Conservation (phyloP, 2,113 vertebrate genomes). For the Spilogale gracilis region DNA sequence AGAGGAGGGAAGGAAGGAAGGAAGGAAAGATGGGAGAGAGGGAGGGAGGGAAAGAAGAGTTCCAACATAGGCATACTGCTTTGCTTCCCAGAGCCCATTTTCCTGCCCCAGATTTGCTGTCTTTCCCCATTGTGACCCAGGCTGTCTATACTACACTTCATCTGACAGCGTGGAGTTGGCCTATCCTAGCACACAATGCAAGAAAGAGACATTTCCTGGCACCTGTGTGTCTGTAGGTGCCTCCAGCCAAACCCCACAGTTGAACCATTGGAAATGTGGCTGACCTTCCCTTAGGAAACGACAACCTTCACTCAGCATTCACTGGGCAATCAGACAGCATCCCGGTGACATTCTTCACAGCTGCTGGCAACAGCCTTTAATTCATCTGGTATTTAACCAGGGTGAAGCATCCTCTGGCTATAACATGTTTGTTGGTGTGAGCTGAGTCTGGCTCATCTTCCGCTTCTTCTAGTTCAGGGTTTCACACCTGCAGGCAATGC, state of each 20-base stretch:
- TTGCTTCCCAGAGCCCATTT: background rate
- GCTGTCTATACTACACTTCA: conserved; percentile 61
- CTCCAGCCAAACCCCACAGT: conserved; percentile 87
- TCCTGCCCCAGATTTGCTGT: conserved; percentile 40
- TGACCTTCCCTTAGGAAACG: conserved; percentile 87
- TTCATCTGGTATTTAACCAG: conserved; percentile 90
- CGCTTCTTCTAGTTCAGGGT: conserved; percentile 85
- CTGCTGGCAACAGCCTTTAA: conserved; percentile 88
- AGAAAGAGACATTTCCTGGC: conserved; percentile 86
- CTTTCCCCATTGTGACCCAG: conserved; percentile 32
- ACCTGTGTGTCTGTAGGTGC: conserved; percentile 84
- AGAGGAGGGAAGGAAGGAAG: background rate
- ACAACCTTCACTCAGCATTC: conserved; percentile 89
- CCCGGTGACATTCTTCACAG: conserved; percentile 89
- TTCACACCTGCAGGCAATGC: conserved; percentile 85
- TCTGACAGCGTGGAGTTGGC: conserved; percentile 70
- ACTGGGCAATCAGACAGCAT: conserved; percentile 86
- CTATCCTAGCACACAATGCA: conserved; percentile 70
- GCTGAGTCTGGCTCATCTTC: conserved; percentile 86
- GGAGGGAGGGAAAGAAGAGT: background rate
- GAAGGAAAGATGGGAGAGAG: background rate
- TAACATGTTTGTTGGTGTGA: conserved; percentile 89
- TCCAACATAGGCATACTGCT: background rate
- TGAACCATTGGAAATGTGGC: conserved; percentile 88
- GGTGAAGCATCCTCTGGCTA: conserved; percentile 87